A percentile compares a stretch with the other conserved stretches of the same genome.
These are phyloP conservation scores for Adelosebastes latens DNA, from an alignment of 2,797 vertebrate genomes.

Conservation along the genomic window DNA sequence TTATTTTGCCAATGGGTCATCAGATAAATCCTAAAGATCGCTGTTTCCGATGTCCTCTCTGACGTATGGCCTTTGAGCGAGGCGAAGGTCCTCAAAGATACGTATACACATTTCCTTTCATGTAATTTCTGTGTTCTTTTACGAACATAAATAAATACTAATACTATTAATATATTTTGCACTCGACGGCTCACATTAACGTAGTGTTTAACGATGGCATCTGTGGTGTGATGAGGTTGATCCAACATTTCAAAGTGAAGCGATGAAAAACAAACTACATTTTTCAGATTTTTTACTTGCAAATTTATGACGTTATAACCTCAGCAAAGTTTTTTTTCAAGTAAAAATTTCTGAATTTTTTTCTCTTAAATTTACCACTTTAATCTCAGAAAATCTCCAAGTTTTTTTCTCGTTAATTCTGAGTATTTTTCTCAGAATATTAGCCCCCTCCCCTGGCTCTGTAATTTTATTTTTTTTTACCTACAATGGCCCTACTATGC, in stretches of 20 bases:
- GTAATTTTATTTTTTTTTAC: fast-evolving
- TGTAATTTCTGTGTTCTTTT: not conserved
- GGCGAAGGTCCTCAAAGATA: not conserved
- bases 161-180: not conserved
- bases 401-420: not conserved
- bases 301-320: not conserved
- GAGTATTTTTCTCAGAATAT: not conserved
- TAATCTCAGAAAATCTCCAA: not conserved
- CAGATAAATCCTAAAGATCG: not conserved
- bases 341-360: fast-evolving
- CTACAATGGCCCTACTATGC: no score
- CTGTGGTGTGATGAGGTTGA: not conserved
- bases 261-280: not conserved
- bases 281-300: not conserved
- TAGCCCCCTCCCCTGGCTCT: not conserved
- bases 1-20: not conserved
- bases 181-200: not conserved
- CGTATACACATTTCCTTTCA: not conserved
- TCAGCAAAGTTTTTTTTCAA: not conserved
- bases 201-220: not conserved
- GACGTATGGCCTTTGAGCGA: no score
- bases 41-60: no score
- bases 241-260: not conserved
- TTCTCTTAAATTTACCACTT: not conserved
- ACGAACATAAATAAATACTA: not conserved